Conservation (phyloP, 1,140 invertebrate species). For the Lucilia sericata region DNA sequence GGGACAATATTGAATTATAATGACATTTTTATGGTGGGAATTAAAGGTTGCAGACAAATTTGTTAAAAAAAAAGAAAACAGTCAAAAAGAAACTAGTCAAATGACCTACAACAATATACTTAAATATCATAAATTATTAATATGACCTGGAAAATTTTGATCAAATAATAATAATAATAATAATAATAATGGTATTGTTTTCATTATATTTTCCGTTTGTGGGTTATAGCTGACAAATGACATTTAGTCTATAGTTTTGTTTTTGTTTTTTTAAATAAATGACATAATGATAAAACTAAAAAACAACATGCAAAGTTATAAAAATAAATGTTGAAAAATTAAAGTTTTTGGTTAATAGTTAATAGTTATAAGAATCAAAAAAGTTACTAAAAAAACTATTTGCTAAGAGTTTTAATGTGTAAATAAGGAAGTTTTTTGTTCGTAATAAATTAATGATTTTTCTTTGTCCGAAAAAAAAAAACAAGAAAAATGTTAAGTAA, state of each 20-base stretch:
- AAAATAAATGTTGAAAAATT: neutral
- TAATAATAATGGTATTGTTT: neutral
- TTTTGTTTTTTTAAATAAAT: neutral
- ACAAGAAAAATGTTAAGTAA: neutral
- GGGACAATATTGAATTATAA: neutral
- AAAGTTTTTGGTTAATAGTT: neutral
- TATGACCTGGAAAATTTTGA: neutral
- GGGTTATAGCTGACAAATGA: neutral
- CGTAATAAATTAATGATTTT: no score
- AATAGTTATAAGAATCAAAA: no score
- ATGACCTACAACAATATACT: conserved; percentile 4
- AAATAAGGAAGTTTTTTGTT: neutral
- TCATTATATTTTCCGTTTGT: neutral
- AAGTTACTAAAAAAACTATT: neutral
- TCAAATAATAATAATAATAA: neutral
- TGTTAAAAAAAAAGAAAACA: neutral
- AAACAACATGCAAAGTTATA: neutral
- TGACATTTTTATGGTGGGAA: neutral
- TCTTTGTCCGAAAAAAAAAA: neutral
- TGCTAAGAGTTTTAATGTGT: neutral
- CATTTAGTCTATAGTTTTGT: neutral
- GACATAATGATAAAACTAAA: neutral
- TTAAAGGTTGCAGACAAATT: neutral
- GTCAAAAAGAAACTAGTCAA: neutral
- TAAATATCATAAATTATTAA: neutral